These are phyloP conservation scores for Clarias pachynema DNA, from an alignment of 2,797 vertebrate species.

Conservation along the genomic window DNA sequence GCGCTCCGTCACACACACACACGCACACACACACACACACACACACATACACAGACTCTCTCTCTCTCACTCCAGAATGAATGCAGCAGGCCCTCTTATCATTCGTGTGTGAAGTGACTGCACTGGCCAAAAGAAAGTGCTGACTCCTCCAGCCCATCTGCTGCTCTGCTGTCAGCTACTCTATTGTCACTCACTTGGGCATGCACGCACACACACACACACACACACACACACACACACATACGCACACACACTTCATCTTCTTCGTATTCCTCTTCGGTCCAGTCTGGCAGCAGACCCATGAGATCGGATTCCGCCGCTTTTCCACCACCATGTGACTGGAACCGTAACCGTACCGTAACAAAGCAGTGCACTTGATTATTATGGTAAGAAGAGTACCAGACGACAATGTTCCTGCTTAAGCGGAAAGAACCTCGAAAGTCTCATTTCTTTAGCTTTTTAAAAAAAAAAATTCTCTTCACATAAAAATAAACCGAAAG, in stretches of 20 bases:
- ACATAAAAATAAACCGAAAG: background rate
- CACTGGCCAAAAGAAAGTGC: conserved; percentile 56
- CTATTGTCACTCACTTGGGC: conserved; percentile 38
- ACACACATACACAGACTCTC: background rate
- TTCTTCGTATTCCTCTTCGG: background rate
- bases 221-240: background rate
- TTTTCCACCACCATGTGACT: background rate
- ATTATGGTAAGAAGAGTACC: background rate
- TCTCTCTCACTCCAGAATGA: conserved; percentile 36
- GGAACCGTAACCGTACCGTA: background rate
- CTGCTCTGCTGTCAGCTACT: conserved; percentile 46
- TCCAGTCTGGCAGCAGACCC: background rate
- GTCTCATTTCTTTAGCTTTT: no score
- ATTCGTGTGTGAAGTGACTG: conserved; percentile 39
- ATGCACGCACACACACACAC: background rate
- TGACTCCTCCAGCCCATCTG: conserved; percentile 48
- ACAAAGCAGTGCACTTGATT: background rate
- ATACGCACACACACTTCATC: background rate
- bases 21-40: conserved; percentile 10
- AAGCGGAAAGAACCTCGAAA: background rate
- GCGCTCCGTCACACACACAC: background rate
- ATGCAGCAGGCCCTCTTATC: conserved; percentile 41
- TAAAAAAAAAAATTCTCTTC: background rate
- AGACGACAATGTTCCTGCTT: background rate
- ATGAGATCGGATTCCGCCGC: background rate